Conservation (phyloP, 2,797 vertebrate species). For the Melanitta fusca region DNA sequence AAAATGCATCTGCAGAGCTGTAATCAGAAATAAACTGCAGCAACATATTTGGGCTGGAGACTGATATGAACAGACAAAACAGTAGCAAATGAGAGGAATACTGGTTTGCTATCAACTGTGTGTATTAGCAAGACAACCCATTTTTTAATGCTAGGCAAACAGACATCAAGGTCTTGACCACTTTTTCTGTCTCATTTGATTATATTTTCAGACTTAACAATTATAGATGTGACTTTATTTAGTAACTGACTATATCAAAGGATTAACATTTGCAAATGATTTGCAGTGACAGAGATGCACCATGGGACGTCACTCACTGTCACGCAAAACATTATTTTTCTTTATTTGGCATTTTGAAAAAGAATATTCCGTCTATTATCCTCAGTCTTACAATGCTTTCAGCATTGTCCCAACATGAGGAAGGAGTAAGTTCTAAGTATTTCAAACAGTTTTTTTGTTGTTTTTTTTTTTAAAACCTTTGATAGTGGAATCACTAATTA, state of each 20-base stretch:
- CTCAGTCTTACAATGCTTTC: background rate
- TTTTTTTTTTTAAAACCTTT: background rate
- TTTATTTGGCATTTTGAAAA: background rate
- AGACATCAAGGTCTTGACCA: fast-evolving
- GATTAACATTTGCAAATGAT: background rate
- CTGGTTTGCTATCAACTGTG: fast-evolving
- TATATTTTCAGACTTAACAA: background rate
- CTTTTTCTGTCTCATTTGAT: background rate
- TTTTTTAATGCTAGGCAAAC: fast-evolving
- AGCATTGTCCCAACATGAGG: background rate
- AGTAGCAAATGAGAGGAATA: fast-evolving
- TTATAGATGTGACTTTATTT: background rate
- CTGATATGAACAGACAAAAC: fast-evolving
- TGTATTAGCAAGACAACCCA: fast-evolving
- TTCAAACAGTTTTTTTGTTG: background rate
- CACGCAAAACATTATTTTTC: background rate
- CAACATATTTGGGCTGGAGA: background rate
- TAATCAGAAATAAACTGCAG: fast-evolving
- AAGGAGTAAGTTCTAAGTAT: background rate
- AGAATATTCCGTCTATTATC: background rate
- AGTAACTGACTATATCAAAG: background rate
- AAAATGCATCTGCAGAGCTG: too few relatives aligned
- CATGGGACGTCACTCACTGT: background rate
- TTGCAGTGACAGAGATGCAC: background rate
- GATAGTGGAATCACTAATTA: background rate